Conservation (phyloP, 2,113 vertebrate genomes). For the Promerops cafer region DNA sequence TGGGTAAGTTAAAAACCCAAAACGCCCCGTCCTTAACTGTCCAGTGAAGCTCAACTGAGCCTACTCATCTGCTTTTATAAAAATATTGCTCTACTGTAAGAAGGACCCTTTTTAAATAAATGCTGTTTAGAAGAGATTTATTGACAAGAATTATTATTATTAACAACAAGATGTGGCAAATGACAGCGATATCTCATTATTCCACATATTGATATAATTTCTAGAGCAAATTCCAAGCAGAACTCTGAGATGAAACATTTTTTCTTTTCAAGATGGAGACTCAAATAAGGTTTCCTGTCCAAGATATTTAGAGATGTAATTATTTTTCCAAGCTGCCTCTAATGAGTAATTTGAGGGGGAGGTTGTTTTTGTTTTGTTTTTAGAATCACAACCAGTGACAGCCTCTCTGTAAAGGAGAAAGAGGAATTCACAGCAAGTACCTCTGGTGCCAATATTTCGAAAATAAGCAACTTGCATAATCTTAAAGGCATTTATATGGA, state of each 20-base stretch:
- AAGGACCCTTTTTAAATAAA: neutral
- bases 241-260: neutral
- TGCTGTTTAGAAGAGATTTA: neutral
- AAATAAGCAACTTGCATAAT: neutral
- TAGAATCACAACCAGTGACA: neutral
- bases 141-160: neutral
- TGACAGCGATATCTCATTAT: neutral
- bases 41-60: neutral
- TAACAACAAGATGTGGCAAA: neutral
- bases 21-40: accelerated
- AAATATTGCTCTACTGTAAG: neutral
- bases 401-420: neutral
- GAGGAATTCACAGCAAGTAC: neutral
- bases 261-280: neutral
- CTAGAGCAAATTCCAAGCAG: neutral
- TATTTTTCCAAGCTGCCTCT: neutral
- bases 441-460: neutral
- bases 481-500: neutral
- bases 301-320: neutral
- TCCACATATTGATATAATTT: accelerated
- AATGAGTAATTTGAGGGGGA: neutral
- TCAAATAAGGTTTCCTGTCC: neutral
- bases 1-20: accelerated
- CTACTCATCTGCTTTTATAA: neutral
- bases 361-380: neutral